Percentiles rank a stretch among this genome's conserved stretches.
phyloP scores from a whole-genome alignment of 2,113 vertebrate genomes.

The Microcebus ravelobensis region DNA sequence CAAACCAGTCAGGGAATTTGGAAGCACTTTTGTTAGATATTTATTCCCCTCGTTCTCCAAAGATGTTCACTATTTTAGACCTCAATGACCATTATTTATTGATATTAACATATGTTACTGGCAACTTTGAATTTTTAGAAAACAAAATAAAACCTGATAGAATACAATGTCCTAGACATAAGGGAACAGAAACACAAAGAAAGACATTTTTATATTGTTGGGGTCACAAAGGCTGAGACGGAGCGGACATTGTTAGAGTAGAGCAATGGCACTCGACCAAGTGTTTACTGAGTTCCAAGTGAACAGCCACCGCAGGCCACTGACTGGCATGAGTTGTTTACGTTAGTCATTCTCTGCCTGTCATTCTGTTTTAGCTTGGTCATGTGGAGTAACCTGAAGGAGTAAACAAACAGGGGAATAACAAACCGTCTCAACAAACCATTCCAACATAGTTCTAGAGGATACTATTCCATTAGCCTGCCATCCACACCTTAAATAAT shows the following conservation, averaged over 20 bases:
- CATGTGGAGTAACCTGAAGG: not conserved
- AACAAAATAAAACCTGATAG: conserved; percentile 58
- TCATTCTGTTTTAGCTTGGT: conserved; percentile 73
- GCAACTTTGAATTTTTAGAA: conserved; percentile 45
- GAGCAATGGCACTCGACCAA: conserved; percentile 72
- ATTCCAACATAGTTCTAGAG: conserved; percentile 51
- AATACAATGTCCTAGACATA: conserved; percentile 60
- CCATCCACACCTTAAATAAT: not conserved
- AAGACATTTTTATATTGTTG: conserved; percentile 74
- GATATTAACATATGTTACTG: conserved; percentile 56
- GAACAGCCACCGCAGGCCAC: conserved; percentile 73
- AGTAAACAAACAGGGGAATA: conserved; percentile 8
- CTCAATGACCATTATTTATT: conserved; percentile 55
- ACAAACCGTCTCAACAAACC: conserved; percentile 5
- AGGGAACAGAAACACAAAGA: conserved; percentile 71
- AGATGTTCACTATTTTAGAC: conserved; percentile 50
- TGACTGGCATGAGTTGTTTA: conserved; percentile 73
- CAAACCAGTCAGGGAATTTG: conserved; percentile 60
- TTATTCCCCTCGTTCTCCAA: not conserved
- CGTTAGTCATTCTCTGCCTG: conserved; percentile 67
- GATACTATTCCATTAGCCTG: not conserved
- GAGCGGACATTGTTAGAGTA: not conserved
- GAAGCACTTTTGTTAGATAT: conserved; percentile 16
- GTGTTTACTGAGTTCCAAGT: conserved; percentile 71
- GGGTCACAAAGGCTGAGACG: not conserved